Conservation (phyloP, 2,888 invertebrate genomes). For the Melanotus villosus region DNA sequence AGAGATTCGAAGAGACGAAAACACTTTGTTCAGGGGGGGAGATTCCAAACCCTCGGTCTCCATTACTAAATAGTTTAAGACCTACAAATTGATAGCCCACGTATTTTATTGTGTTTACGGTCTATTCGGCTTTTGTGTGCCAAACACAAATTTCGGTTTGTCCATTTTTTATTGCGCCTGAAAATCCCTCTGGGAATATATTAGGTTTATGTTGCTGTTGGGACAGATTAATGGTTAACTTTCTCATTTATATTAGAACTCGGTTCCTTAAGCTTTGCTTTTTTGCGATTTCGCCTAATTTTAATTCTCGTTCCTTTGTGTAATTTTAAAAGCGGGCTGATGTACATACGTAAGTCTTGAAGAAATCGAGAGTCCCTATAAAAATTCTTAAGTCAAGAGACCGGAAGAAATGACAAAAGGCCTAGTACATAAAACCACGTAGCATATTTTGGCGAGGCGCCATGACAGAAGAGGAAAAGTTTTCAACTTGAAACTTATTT, state of each 20-base stretch:
- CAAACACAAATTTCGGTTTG: constrained; percentile 34
- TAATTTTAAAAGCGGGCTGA: constrained; percentile 24
- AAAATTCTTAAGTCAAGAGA: constrained; percentile 37
- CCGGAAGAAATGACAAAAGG: constrained; percentile 39
- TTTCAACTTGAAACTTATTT: constrained; percentile 46
- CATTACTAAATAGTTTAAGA: constrained; percentile 40
- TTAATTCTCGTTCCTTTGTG: background rate
- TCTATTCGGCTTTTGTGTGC: constrained; percentile 29
- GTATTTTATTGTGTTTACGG: constrained; percentile 44
- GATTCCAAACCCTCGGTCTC: background rate
- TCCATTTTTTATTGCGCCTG: constrained; percentile 36
- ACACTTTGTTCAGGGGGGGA: constrained; percentile 4
- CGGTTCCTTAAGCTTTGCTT: background rate
- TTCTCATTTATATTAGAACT: constrained; percentile 6
- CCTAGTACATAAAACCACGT: constrained; percentile 38
- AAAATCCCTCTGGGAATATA: constrained; percentile 27
- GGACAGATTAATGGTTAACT: constrained; percentile 31
- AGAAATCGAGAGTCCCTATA: constrained; percentile 19
- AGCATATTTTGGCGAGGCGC: constrained; percentile 47
- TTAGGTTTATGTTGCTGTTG: constrained; percentile 10
- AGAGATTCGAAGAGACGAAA: background rate
- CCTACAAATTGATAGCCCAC: constrained; percentile 39
- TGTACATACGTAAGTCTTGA: constrained; percentile 3
- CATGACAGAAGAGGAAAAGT: constrained; percentile 44
- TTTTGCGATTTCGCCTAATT: background rate